phyloP scores from a whole-genome alignment of 2,797 vertebrate genomes.

The Smutsia gigantea region DNA sequence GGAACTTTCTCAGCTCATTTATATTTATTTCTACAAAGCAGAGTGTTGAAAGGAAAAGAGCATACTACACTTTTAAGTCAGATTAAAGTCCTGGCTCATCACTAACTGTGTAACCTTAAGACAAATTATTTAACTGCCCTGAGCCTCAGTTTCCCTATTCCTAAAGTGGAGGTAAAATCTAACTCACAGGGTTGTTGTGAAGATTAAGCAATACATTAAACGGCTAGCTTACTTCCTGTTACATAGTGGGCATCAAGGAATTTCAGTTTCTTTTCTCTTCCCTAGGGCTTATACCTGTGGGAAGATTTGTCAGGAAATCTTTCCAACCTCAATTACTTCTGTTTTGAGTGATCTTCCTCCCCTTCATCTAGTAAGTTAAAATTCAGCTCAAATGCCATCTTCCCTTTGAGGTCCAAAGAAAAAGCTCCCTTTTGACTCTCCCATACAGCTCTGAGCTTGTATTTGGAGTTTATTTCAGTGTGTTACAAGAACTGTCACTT shows the following conservation, averaged over 20 bases:
- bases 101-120: background rate
- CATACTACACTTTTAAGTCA: background rate
- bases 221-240: background rate
- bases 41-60: background rate
- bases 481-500: conserved; percentile 3
- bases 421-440: background rate
- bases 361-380: background rate
- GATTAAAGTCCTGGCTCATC: conserved; percentile 8
- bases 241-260: background rate
- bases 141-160: background rate
- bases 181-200: background rate
- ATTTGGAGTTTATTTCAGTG: background rate
- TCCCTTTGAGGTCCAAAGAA: conserved; percentile 38
- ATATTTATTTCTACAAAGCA: conserved; percentile 37
- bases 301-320: background rate
- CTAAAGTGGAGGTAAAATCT: conserved; percentile 17
- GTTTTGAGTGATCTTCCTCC: conserved; percentile 6
- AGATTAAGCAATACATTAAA: background rate
- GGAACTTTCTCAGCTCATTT: background rate
- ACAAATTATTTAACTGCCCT: conserved; percentile 33
- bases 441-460: background rate
- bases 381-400: background rate
- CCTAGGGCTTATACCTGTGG: background rate
- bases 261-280: background rate
- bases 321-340: conserved; percentile 13